Conservation (phyloP, 1,140 invertebrate species). For the Meloidogyne floridensis region DNA sequence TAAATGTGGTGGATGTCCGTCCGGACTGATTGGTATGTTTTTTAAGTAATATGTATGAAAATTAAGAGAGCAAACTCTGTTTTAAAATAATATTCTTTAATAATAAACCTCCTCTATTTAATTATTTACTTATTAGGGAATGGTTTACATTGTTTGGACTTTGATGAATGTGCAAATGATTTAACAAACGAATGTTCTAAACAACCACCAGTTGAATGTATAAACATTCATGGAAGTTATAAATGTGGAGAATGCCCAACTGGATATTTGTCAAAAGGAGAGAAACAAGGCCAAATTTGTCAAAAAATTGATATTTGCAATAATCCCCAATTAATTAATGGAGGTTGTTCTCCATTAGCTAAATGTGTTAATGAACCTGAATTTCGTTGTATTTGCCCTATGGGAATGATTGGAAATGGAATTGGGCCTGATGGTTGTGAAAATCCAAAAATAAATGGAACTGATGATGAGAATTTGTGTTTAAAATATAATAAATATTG, state of each 20-base stretch:
- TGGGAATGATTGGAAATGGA: conserved; percentile 36
- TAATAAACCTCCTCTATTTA: too few species aligned
- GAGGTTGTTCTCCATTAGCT: conserved; percentile 18
- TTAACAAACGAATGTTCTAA: conserved; percentile 57
- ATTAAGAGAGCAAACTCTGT: too few species aligned
- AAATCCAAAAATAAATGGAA: not conserved
- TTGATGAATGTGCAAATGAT: conserved; percentile 57
- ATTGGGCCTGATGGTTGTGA: conserved; percentile 36
- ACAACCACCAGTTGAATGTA: conserved; percentile 53
- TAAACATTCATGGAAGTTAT: conserved; percentile 66
- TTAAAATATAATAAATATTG: conserved; percentile 19
- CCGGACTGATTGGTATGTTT: conserved; percentile 47
- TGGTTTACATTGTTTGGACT: conserved; percentile 55
- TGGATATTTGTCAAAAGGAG: conserved; percentile 50
- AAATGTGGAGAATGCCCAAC: conserved; percentile 67
- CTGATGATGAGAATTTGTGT: conserved; percentile 33
- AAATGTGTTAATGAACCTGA: conserved; percentile 38
- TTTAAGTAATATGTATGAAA: too few species aligned
- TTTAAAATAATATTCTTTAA: too few species aligned
- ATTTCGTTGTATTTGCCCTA: conserved; percentile 41
- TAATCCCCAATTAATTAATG: not conserved
- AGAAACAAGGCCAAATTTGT: not conserved
- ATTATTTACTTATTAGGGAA: conserved; percentile 43
- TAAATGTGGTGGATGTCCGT: conserved; percentile 53
- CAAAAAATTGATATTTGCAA: not conserved